phyloP scores from a whole-genome alignment of 2,888 invertebrate species.

The Cataglyphis cursor region DNA sequence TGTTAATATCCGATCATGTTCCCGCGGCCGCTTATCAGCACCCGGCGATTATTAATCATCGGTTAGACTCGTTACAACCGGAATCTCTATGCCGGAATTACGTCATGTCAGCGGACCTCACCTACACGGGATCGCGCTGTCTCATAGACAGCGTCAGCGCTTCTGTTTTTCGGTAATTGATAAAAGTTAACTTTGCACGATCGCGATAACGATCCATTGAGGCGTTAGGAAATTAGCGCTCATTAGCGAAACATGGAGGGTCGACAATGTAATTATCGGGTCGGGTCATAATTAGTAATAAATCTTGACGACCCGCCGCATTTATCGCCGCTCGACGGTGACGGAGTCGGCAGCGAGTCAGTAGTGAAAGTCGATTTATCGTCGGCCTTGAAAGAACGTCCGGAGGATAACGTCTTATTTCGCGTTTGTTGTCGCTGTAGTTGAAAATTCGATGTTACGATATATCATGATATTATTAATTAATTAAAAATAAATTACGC shows the following conservation, averaged over 20 bases:
- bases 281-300: slow-evolving; percentile 42
- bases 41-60: slow-evolving; percentile 51
- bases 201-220: slow-evolving; percentile 11
- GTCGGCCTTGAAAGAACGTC: slow-evolving; percentile 41
- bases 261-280: slow-evolving; percentile 41
- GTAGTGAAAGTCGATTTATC: slow-evolving; percentile 55
- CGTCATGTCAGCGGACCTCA: background rate
- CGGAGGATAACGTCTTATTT: slow-evolving; percentile 19
- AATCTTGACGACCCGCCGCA: slow-evolving; percentile 27
- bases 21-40: slow-evolving; percentile 34
- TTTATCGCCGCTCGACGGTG: slow-evolving; percentile 29
- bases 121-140: background rate
- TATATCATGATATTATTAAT: slow-evolving; percentile 1
- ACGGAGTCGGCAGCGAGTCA: slow-evolving; percentile 31
- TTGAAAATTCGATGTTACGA: slow-evolving; percentile 3
- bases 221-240: slow-evolving; percentile 17
- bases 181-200: background rate
- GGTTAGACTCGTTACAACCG: slow-evolving; percentile 4
- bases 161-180: slow-evolving; percentile 34
- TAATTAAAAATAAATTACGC: background rate
- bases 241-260: slow-evolving; percentile 19
- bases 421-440: background rate
- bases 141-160: background rate
- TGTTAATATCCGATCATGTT: slow-evolving; percentile 47
- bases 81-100: background rate